Evolutionary conservation across 1,140 invertebrate species (phyloP).

Genomic region (Halictus rubicundus): DNA sequence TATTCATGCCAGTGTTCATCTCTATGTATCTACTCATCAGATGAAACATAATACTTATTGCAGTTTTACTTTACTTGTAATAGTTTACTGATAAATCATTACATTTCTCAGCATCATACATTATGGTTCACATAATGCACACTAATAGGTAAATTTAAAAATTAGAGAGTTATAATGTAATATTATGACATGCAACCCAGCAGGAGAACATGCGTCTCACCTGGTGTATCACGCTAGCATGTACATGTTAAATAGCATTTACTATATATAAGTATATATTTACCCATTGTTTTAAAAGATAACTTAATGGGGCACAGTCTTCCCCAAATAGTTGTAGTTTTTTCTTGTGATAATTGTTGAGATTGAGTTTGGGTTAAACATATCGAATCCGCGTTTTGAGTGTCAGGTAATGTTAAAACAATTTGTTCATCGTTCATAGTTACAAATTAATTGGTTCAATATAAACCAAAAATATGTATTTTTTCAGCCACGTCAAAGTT

Average conservation of each 20-base stretch:
- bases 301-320: constrained; percentile 59
- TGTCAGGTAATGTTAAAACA: constrained; percentile 64
- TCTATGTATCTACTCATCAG: too few relatives aligned
- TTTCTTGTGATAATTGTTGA: constrained; percentile 47
- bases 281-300: constrained; percentile 60
- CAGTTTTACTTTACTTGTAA: too few relatives aligned
- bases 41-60: too few relatives aligned
- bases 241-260: constrained; percentile 3
- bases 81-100: too few relatives aligned
- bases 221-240: too few relatives aligned
- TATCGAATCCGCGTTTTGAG: constrained; percentile 64
- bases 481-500: not conserved
- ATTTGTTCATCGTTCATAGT: constrained; percentile 44
- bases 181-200: too few relatives aligned
- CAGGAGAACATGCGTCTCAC: too few relatives aligned
- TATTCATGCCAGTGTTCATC: too few relatives aligned
- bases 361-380: constrained; percentile 64
- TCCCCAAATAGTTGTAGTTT: constrained; percentile 60
- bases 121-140: too few relatives aligned
- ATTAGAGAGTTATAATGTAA: too few relatives aligned
- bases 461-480: constrained; percentile 17
- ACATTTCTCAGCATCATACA: too few relatives aligned
- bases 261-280: constrained; percentile 21
- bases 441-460: constrained; percentile 28
- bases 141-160: too few relatives aligned